Conservation (phyloP, 2,888 invertebrate genomes). For the Drosophila mulleri region DNA sequence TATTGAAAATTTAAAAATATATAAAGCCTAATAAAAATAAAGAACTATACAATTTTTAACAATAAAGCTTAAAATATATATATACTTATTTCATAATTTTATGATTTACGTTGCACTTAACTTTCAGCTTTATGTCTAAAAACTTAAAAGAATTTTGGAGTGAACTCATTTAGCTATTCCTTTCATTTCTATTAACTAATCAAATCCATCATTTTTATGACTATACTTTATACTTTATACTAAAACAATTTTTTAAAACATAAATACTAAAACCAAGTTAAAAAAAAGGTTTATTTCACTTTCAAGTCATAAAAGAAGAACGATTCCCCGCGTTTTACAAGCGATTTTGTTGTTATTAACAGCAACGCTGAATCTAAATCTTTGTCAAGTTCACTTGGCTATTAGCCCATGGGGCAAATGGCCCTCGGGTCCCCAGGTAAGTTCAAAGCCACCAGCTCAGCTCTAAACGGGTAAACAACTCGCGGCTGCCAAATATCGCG, state of each 20-base stretch:
- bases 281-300: neutral
- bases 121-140: neutral
- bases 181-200: neutral
- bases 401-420: conserved; percentile 45
- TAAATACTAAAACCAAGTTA: neutral
- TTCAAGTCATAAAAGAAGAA: conserved; percentile 4
- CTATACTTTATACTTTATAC: neutral
- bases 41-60: too few relatives aligned
- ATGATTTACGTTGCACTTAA: neutral
- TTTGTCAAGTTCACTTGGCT: conserved; percentile 47
- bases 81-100: neutral
- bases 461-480: conserved; percentile 39
- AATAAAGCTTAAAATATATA: too few relatives aligned
- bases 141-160: neutral
- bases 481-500: conserved; percentile 29
- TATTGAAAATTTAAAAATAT: too few relatives aligned
- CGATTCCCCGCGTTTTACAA: conserved; percentile 2
- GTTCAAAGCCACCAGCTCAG: conserved; percentile 54
- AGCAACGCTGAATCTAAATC: conserved; percentile 6
- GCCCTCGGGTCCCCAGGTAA: conserved; percentile 32
- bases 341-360: conserved; percentile 9
- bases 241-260: neutral
- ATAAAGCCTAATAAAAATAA: too few relatives aligned
- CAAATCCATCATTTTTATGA: neutral
- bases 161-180: neutral